Evolutionary conservation across 2,888 invertebrate genomes (phyloP).

Genomic region (Mycalesis mineus): DNA sequence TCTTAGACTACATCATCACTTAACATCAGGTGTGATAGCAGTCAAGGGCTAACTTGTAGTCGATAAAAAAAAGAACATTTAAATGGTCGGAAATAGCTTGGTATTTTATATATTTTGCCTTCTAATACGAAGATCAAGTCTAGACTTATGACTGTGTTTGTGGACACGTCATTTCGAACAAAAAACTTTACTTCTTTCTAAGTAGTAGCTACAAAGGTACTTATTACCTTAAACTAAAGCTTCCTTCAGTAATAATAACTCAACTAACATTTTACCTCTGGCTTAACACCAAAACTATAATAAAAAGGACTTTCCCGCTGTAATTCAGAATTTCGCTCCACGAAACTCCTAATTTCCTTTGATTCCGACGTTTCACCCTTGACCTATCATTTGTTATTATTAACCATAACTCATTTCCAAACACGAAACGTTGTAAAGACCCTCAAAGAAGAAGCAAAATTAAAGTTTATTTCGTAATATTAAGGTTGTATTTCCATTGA

Average conservation of each 20-base stretch:
- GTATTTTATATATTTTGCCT: too few relatives aligned
- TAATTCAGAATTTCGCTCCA: slow-evolving; percentile 28
- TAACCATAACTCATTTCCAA: slow-evolving; percentile 40
- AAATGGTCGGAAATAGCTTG: too few relatives aligned
- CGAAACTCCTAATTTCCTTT: slow-evolving; percentile 45
- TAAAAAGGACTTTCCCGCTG: slow-evolving; percentile 14
- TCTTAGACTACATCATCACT: too few relatives aligned
- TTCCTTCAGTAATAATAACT: neutral
- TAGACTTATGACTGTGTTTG: too few relatives aligned
- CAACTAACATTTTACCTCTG: neutral
- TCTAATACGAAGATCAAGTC: too few relatives aligned
- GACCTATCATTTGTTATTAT: slow-evolving; percentile 68
- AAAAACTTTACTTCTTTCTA: too few relatives aligned
- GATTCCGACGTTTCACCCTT: slow-evolving; percentile 61
- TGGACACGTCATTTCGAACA: too few relatives aligned
- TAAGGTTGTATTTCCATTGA: slow-evolving; percentile 33
- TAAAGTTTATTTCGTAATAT: slow-evolving; percentile 32
- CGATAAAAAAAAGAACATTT: too few relatives aligned
- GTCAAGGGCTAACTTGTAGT: too few relatives aligned
- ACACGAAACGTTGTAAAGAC: slow-evolving; percentile 10
- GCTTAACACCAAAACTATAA: slow-evolving; percentile 3
- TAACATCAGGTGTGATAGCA: too few relatives aligned
- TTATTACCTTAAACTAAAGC: too few relatives aligned
- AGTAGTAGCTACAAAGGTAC: too few relatives aligned
- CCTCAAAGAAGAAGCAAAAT: slow-evolving; percentile 24